phyloP scores from a whole-genome alignment of 2,797 vertebrate species.

The Psittacula echo region DNA sequence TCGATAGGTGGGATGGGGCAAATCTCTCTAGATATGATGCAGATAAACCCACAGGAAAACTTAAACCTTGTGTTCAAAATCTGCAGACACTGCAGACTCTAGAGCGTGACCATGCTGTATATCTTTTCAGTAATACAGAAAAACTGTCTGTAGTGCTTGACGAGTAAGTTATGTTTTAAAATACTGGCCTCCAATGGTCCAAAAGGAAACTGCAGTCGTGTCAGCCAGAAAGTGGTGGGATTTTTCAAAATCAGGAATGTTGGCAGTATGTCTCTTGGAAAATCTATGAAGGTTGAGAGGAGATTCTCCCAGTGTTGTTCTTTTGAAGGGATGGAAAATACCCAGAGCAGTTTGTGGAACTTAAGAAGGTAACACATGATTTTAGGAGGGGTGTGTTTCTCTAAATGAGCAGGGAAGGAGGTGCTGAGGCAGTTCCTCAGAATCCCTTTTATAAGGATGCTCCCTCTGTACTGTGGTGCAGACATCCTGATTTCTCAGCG shows the following conservation, averaged over 20 bases:
- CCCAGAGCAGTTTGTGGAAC: neutral
- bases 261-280: neutral
- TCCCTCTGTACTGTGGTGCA: neutral
- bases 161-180: accelerated
- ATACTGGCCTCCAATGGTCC: neutral
- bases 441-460: neutral
- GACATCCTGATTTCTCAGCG: neutral
- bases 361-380: accelerated
- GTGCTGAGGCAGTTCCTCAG: neutral
- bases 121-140: neutral
- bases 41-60: neutral
- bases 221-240: neutral
- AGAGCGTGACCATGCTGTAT: accelerated
- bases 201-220: neutral
- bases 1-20: neutral
- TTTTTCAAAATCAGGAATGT: neutral
- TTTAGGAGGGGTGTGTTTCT: neutral
- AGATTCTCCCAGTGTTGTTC: neutral
- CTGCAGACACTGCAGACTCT: neutral
- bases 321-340: neutral
- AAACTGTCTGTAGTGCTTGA: neutral
- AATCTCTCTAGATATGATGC: neutral
- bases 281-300: neutral
- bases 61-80: neutral
- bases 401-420: neutral